A percentile compares a stretch with the other conserved stretches of the same genome.
These are phyloP conservation scores for Graphium colonna DNA, from an alignment of 2,888 invertebrate species.

Conservation along the genomic window DNA sequence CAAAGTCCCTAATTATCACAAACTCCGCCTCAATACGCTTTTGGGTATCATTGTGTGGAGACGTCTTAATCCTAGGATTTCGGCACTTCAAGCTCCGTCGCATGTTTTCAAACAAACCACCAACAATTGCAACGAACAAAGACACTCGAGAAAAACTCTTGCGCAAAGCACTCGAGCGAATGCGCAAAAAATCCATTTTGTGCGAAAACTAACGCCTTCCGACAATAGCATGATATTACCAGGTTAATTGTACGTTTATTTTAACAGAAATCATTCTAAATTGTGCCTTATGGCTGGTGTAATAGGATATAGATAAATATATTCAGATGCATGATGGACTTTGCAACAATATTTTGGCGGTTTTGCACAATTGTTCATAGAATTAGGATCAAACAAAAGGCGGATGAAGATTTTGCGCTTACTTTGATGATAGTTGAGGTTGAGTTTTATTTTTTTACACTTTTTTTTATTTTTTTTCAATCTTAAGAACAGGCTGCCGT, in stretches of 20 bases:
- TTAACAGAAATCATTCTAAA: not conserved
- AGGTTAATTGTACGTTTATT: not conserved
- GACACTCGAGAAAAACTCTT: slow-evolving; percentile 11
- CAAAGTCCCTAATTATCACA: not conserved
- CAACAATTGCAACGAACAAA: slow-evolving; percentile 3
- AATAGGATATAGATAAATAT: not conserved
- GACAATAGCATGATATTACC: slow-evolving; percentile 5
- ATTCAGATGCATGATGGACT: not conserved
- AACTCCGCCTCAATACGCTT: too few relatives aligned
- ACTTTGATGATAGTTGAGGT: slow-evolving; percentile 16
- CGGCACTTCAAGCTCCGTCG: not conserved
- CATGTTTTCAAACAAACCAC: slow-evolving; percentile 14
- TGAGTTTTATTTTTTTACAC: slow-evolving; percentile 20
- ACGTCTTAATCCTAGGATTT: slow-evolving; percentile 13
- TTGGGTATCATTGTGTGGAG: slow-evolving; percentile 3
- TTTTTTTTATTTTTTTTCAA: not conserved
- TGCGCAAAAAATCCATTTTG: slow-evolving; percentile 17
- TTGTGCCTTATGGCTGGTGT: not conserved
- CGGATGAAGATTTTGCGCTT: not conserved
- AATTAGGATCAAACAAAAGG: not conserved
- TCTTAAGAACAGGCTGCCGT: not conserved
- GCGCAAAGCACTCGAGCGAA: slow-evolving; percentile 18
- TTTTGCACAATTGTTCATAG: slow-evolving; percentile 13
- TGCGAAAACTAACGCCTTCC: slow-evolving; percentile 24
- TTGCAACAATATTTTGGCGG: slow-evolving; percentile 24